Conservation (phyloP, 2,888 invertebrate species). For the Drosophila affinis region DNA sequence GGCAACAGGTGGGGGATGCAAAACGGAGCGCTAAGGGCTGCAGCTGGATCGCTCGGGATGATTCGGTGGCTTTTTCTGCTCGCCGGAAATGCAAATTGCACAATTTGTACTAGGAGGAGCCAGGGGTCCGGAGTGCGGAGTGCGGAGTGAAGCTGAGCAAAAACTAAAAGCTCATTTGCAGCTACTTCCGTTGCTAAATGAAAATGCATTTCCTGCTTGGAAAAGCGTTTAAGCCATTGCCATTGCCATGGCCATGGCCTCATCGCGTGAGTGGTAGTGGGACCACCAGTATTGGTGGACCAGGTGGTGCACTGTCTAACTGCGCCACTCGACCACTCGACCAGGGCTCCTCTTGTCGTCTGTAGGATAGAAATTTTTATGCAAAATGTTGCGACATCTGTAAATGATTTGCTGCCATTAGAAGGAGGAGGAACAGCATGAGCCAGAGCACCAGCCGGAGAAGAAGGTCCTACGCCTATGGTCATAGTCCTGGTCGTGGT, state of each 20-base stretch:
- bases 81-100: not conserved
- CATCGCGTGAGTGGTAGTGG: not conserved
- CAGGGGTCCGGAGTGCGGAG: not conserved
- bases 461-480: not conserved
- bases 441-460: slow-evolving; percentile 1
- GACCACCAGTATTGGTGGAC: no score
- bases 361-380: slow-evolving; percentile 65
- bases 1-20: slow-evolving; percentile 39
- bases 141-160: slow-evolving; percentile 56
- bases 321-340: not conserved
- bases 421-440: slow-evolving; percentile 24
- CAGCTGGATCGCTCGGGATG: not conserved
- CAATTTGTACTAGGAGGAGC: not conserved
- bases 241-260: no score
- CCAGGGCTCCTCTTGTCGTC: slow-evolving; percentile 26
- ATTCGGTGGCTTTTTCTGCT: not conserved
- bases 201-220: slow-evolving; percentile 82
- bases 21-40: not conserved
- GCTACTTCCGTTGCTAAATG: slow-evolving; percentile 82
- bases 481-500: not conserved
- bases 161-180: slow-evolving; percentile 83
- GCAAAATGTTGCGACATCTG: slow-evolving; percentile 75
- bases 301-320: slow-evolving; percentile 6
- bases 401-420: slow-evolving; percentile 78
- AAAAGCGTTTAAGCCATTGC: slow-evolving; percentile 61